Base-by-base conservation (phyloP, 2,797 vertebrate genomes). In the Cyclura pinguis region DNA sequence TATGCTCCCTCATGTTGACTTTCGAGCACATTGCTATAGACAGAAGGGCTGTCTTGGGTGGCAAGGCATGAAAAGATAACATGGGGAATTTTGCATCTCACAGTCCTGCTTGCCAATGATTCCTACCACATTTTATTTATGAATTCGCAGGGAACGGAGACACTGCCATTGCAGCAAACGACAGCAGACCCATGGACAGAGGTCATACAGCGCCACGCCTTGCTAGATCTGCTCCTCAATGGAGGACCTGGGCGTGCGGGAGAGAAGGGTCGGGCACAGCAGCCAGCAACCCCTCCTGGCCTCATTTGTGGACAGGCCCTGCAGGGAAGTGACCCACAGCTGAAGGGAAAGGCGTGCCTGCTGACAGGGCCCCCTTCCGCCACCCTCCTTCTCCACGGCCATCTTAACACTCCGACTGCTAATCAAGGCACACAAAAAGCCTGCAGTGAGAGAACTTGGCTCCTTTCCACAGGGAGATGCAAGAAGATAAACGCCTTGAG, bases 401-500 rank as follows among this genome's bases (percentile, higher is more conserved):
- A 86, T 88, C 32, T 85, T 85, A 74, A 73, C 29, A 10, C 2
- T n/a, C 85, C 67, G 18, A 38, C 1, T 1, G 89, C 80, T 50
- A 67, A 86, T n/a, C 86, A 90, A 80, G 59, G 80, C 59, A 62
- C 91, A 20, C 1, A 20, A 88, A 20, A 88, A 88, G 84, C 35
- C 76, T 88, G 67, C 86, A 91, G 90, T 27, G 83, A 92, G 27
- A 89, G 81, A 50, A 77, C 74, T 84, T 85, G 91, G 90, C 90
- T 94, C 88, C 1, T 59, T 91, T 90, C 87, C 87, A 85, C 85
- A 74, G 57, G 32, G 6, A 52, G 1, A 78, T 55, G 93, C 57
- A 76, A 52, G 22, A 74, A 73, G 85, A 93, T 89, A 93, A 91
- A 87, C 16, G 84, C 92, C 92, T 93, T 22, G 86, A 91, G 80